Conservation (phyloP, 92 coral and sea anemone species). For the Hydrozoanthus gracilis region DNA sequence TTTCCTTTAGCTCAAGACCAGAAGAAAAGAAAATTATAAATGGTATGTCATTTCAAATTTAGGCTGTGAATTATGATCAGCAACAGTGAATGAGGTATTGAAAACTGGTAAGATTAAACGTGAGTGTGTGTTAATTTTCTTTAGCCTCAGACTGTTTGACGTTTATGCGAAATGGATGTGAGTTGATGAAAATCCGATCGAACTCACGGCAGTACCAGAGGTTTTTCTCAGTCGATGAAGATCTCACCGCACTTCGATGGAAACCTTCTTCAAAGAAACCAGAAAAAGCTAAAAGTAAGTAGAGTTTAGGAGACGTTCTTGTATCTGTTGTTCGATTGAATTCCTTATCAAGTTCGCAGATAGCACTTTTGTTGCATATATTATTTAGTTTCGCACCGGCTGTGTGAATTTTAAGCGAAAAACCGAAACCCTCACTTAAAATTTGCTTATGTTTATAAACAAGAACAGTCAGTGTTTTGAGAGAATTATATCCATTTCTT, state of each 20-base stretch:
- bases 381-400: slow-evolving; percentile 13
- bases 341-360: slow-evolving; percentile 9
- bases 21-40: slow-evolving; percentile 97
- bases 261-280: slow-evolving; percentile 96
- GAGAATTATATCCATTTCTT: neutral
- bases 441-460: slow-evolving; percentile 29
- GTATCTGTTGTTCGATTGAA: slow-evolving; percentile 11
- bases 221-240: slow-evolving; percentile 91
- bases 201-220: slow-evolving; percentile 92
- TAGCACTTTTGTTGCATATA: neutral
- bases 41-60: slow-evolving; percentile 68
- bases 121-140: slow-evolving; percentile 42
- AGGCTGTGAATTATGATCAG: slow-evolving; percentile 10
- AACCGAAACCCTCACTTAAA: slow-evolving; percentile 21
- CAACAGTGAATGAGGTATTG: slow-evolving; percentile 34
- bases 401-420: slow-evolving; percentile 1
- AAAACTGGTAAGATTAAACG: slow-evolving; percentile 34
- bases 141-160: slow-evolving; percentile 95
- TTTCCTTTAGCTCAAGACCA: slow-evolving; percentile 95
- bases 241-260: slow-evolving; percentile 85
- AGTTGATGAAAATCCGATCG: slow-evolving; percentile 95
- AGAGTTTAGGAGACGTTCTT: slow-evolving; percentile 22
- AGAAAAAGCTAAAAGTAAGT: slow-evolving; percentile 97
- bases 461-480: neutral
- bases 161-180: slow-evolving; percentile 96